These are phyloP conservation scores for Serranus cabrilla DNA, from an alignment of 2,797 vertebrate species.

Conservation along the genomic window DNA sequence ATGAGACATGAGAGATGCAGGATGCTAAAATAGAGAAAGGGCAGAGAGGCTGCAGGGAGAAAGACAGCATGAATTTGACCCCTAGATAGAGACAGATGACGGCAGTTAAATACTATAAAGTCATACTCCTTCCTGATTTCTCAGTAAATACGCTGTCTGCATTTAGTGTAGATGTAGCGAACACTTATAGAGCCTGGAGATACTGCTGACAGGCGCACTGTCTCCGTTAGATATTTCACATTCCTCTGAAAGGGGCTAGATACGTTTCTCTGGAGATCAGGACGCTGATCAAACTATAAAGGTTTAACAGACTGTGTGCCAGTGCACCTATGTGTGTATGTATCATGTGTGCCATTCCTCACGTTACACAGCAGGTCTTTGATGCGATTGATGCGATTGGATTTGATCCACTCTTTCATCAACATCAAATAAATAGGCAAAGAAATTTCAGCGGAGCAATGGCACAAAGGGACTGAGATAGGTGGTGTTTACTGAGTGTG, in stretches of 20 bases:
- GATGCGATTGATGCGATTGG: constrained; percentile 75
- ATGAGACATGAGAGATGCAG: constrained; percentile 12
- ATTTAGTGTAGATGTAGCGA: constrained; percentile 16
- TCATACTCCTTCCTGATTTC: constrained; percentile 34
- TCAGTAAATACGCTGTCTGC: constrained; percentile 27
- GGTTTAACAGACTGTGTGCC: constrained; percentile 46
- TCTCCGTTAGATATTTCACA: constrained; percentile 59
- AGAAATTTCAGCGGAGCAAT: constrained; percentile 48
- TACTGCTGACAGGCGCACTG: constrained; percentile 51
- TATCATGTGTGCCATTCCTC: constrained; percentile 49
- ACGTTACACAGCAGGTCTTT: constrained; percentile 68
- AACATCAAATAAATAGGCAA: constrained; percentile 74
- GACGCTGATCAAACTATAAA: constrained; percentile 66
- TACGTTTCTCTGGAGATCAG: constrained; percentile 68
- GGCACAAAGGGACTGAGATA: constrained; percentile 48
- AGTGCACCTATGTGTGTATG: constrained; percentile 11
- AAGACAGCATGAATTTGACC: constrained; percentile 47
- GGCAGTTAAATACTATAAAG: constrained; percentile 46
- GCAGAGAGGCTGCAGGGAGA: constrained; percentile 21
- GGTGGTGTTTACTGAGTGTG: constrained; percentile 43
- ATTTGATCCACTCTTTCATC: constrained; percentile 77
- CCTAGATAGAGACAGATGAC: constrained; percentile 37
- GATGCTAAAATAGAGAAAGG: constrained; percentile 23
- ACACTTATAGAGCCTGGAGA: constrained; percentile 28
- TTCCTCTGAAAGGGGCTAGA: constrained; percentile 61